Base-by-base conservation (phyloP, 2,797 vertebrate species). In the Ctenopoma multispine region DNA sequence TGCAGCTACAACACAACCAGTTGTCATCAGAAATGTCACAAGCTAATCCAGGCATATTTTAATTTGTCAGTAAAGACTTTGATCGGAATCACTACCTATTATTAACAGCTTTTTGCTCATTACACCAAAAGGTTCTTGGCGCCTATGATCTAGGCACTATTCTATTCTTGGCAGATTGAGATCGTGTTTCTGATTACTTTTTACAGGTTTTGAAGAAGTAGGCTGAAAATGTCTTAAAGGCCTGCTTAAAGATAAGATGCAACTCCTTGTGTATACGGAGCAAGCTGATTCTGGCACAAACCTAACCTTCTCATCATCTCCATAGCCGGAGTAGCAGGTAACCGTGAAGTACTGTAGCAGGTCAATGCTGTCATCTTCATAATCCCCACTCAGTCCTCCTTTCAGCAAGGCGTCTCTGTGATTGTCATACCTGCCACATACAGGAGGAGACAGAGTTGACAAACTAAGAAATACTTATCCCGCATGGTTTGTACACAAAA, bases 341-440 rank as follows among this genome's bases (percentile, higher is more conserved):
- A 96, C 96, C 0, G 97, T 98, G 91, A 99, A 99, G 71, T 94
- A 99, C 84, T 50, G 96, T 47, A 99, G 88, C 49, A 99, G 89
- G 87, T 99, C 97, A 58, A 98, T 87, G 50, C 96, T 98, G 88
- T 99, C 96, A 10, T 99, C 97, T 57, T 96, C 94, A 82, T 96
- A 99, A 7, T 97, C 96, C 38, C 96, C 96, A 63, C 94, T 95
- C 44, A 95, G 77, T 1, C 97, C 96, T 14, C 97, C 96, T 92
- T 96, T 98, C 75, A 99, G 88, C 65, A 99, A 87, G 31, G 96
- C 97, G 1, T 99, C 97, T 50, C 97, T 93, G 87, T 99, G 97
- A 88, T 96, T 97, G 90, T 99, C 97, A 62, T 99, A 99, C 98
- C 98, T 99, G 72, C 31, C 20, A 66, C 20, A 66, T 18, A 60